Base-by-base conservation (phyloP, 2,888 invertebrate genomes). In the Portevinia maculata region DNA sequence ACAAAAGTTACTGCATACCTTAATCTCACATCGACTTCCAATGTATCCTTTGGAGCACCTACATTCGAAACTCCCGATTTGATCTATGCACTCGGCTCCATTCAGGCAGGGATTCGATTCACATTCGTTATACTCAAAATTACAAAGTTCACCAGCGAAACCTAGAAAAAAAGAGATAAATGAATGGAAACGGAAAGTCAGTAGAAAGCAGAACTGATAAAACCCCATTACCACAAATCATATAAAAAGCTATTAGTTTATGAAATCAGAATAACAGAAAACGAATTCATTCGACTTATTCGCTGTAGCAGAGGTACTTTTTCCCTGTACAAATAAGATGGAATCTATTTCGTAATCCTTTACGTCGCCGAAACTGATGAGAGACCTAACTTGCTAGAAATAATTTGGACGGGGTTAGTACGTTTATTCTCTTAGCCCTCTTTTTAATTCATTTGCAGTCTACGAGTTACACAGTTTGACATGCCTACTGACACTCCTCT, bases 71-170 rank as follows among this genome's bases (percentile, higher is more conserved):
- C 93, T 93, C 50, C 93, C 94, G 86, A 95, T 93, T 88, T 93
- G 93, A 91, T 95, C 95, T 74, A 93, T 94, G 91, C 95, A 95
- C 46, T 94, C 94, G 85, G 95, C 95, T 48, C 94, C 94, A 89
- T 95, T 94, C 71, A 92, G 92, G 89, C 95, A 95, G 46, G 95
- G 95, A 75, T 94, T 94, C 84, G 94, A 94, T 88, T 94, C 94
- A 88, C 95, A 95, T 90, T 95, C 95, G 89, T 95, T 94, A 91
- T 94, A 95, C 88, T 95, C 94, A 88, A 94, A 91, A 88, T 95
- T 94, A 88, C 95, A 95, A 85, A 93, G 93, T 81, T 93, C 93
- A 15, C 95, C 95, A 2, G 94, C 94, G 89, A 93, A 95, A 32
- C 94, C 95, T 93, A 88, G 8, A 86, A 59, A 13, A 28, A 30